Conservation (phyloP, 23 tunicate genomes). For the Ascidia mentula region DNA sequence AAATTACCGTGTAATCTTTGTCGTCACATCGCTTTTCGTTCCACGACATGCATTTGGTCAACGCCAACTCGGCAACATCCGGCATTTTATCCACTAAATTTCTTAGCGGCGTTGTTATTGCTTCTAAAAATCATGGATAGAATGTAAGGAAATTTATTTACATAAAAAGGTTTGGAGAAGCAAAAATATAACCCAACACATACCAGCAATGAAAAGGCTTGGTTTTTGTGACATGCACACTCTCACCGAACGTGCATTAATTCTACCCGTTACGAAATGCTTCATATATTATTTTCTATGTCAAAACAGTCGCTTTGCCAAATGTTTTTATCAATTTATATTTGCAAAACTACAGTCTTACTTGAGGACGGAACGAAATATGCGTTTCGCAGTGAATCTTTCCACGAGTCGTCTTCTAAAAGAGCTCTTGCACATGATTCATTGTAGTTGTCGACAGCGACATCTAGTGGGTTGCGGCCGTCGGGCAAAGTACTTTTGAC, state of each 20-base stretch:
- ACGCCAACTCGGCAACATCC: constrained; percentile 30
- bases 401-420: constrained; percentile 33
- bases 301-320: no score
- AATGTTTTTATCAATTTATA: no score
- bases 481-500: constrained; percentile 28
- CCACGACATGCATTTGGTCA: constrained; percentile 33
- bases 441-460: constrained; percentile 44
- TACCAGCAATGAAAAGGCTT: no score
- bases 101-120: constrained; percentile 4
- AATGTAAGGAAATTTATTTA: no score
- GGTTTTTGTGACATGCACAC: no score
- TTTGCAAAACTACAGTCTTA: no score
- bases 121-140: neutral
- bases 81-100: constrained; percentile 7
- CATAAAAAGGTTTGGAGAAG: no score
- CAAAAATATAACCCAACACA: no score
- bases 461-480: constrained; percentile 58
- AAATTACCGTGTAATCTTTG: constrained; percentile 4
- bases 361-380: neutral
- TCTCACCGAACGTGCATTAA: no score
- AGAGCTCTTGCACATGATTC: constrained; percentile 32
- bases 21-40: constrained; percentile 1
- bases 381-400: constrained; percentile 27
- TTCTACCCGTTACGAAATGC: no score
- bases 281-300: no score